Base-by-base conservation (phyloP, 2,113 vertebrate genomes). In the Campylorhamphus procurvoides region DNA sequence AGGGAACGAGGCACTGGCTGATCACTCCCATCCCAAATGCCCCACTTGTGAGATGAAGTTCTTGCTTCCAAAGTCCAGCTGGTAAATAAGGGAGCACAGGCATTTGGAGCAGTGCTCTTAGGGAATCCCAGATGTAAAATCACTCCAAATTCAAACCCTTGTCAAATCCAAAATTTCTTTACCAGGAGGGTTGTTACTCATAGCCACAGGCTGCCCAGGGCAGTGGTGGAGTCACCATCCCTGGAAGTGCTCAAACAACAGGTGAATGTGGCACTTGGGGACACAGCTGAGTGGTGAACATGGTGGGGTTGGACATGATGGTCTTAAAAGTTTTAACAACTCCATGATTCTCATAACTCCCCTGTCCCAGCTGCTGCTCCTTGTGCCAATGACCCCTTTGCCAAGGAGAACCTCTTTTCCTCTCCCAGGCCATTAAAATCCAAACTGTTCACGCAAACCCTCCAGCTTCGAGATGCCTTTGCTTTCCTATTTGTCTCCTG, bases 401-500 rank as follows among this genome's bases (percentile, higher is more conserved):
- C 6, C 4, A 50, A 35, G 42, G 28, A 17, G 62, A 90, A 33
- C 25, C 24, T 3, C 0, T 25, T 84, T 59, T 16, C 40, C 23
- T 73, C 23, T 64, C 28, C 8, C 1, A 24, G 55, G 52, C 76
- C 80, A 53, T 44, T 25, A 69, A 75, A 67, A 72, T 37, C 37
- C 68, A 7, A 58, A 83, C 59, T 29, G 23, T 58, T 84, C 50
- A n/a, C 12, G 28, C 60, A 33, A 66, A 28, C 63, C 82, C 68
- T 89, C 72, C 79, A 59, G 59, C 86, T 86, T 19, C 1, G 10
- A 69, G 55, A 67, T 93, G 85, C 47, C 29, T 86, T 90, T 76
- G 62, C 90, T 74, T 74, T 90, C 81, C 69, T 59, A 62, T 90
- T 96, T 93, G 39, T 81, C 90, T 92, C 64, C 68, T 40, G 75